These are phyloP conservation scores for Catocala fraxini DNA, from an alignment of 2,888 invertebrate genomes.

Conservation along the genomic window DNA sequence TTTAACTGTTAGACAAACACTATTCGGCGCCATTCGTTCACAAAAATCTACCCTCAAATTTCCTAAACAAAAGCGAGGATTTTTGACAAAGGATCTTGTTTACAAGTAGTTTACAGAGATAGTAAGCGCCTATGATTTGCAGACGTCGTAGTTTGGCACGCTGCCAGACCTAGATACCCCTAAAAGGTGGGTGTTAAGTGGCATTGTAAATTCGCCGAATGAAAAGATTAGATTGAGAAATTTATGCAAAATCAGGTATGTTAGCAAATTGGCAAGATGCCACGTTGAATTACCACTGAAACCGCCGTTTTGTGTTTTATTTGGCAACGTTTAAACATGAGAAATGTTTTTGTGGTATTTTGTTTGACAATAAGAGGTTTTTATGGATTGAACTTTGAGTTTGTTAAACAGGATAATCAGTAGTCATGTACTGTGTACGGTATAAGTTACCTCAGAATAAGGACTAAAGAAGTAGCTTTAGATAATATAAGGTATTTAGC, in stretches of 20 bases:
- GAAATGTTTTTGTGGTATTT: neutral
- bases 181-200: constrained; percentile 47
- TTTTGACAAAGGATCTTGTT: constrained; percentile 45
- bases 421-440: too few species aligned
- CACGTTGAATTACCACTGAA: constrained; percentile 31
- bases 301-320: constrained; percentile 12
- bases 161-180: constrained; percentile 50
- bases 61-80: constrained; percentile 1
- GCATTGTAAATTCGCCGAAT: constrained; percentile 49
- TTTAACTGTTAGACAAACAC: too few species aligned
- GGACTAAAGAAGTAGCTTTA: too few species aligned
- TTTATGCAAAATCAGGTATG: constrained; percentile 53
- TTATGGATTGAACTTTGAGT: too few species aligned
- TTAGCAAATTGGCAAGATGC: constrained; percentile 47
- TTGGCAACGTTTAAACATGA: neutral
- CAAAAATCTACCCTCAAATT: neutral
- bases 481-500: too few species aligned
- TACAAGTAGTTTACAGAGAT: constrained; percentile 53
- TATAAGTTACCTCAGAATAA: too few species aligned
- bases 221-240: constrained; percentile 53
- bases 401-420: too few species aligned
- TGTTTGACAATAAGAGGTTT: neutral
- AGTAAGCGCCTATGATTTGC: constrained; percentile 55
- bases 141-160: constrained; percentile 47
- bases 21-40: neutral